These are phyloP conservation scores for Arnoldichthys spilopterus DNA, from an alignment of 2,797 vertebrate species.

Conservation along the genomic window DNA sequence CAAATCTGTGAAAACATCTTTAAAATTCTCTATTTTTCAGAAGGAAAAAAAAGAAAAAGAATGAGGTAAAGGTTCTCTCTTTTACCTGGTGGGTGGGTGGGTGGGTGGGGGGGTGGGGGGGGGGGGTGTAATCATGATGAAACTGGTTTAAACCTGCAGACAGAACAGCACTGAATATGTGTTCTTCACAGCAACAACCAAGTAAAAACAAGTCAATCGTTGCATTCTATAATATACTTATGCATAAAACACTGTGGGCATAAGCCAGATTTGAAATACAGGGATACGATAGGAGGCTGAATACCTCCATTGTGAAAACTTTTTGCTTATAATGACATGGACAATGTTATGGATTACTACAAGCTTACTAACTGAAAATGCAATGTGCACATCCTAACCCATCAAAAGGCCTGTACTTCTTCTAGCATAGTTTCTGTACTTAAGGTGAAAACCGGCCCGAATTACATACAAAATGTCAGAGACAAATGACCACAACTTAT, in stretches of 20 bases:
- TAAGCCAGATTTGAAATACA: background rate
- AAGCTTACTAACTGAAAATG: conserved; percentile 6
- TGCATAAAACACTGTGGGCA: background rate
- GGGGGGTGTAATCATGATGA: background rate
- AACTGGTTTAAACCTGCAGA: conserved; percentile 36
- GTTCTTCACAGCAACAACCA: conserved; percentile 21
- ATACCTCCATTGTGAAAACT: background rate
- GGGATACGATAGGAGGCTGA: background rate
- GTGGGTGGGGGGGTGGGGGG: background rate
- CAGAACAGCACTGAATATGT: conserved; percentile 25
- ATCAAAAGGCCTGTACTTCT: background rate
- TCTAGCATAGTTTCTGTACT: background rate
- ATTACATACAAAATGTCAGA: background rate
- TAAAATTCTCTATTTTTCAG: conserved; percentile 26
- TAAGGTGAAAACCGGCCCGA: background rate
- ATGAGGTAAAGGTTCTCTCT: conserved; percentile 6
- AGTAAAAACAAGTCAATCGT: conserved; percentile 10
- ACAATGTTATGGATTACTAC: background rate
- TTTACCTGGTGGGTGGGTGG: background rate
- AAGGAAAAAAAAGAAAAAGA: conserved; percentile 13
- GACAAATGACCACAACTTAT: background rate
- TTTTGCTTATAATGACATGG: background rate
- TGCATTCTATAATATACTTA: background rate
- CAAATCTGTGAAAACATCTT: conserved; percentile 48
- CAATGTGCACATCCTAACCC: conserved; percentile 1